A percentile compares a stretch with the other conserved stretches of the same genome.
Evolutionary conservation across 2,797 vertebrate species (phyloP).

Genomic region (Schizothorax lantsangensis): DNA sequence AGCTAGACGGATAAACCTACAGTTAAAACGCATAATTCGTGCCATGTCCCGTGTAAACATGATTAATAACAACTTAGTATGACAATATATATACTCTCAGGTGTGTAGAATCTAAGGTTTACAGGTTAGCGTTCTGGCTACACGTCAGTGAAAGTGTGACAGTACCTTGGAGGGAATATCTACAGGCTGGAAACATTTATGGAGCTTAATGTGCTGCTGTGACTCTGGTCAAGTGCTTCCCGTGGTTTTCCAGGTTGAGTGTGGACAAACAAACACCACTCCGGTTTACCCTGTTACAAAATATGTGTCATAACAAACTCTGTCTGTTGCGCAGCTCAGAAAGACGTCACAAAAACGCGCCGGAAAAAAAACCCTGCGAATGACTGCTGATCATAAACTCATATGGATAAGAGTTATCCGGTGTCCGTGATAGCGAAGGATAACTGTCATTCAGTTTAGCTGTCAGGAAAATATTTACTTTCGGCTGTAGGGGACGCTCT

Average conservation of each 20-base stretch:
- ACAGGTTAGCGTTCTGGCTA: conserved; percentile 9
- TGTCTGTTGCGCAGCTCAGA: conserved; percentile 50
- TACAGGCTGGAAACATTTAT: conserved; percentile 78
- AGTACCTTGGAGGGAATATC: conserved; percentile 77
- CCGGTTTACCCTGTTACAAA: conserved; percentile 48
- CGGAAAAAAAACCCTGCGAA: conserved; percentile 33
- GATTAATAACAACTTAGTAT: background rate
- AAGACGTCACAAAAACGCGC: conserved; percentile 31
- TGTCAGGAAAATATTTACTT: background rate
- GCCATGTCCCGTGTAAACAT: background rate
- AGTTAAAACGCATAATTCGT: background rate
- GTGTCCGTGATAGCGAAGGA: no score
- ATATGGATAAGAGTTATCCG: background rate
- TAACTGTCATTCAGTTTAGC: background rate
- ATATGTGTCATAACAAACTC: conserved; percentile 67
- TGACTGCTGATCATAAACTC: background rate
- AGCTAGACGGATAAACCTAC: background rate
- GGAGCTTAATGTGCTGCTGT: conserved; percentile 31
- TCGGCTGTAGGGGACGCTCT: background rate
- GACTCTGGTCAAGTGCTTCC: background rate
- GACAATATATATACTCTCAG: background rate
- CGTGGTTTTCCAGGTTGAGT: background rate
- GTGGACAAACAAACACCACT: background rate
- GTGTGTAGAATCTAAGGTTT: background rate
- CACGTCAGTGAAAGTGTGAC: conserved; percentile 22